These are phyloP conservation scores for Pseudorhiza aurosa DNA, from an alignment of 30 jellyfish, hydroid and myxozoan species.

Conservation along the genomic window DNA sequence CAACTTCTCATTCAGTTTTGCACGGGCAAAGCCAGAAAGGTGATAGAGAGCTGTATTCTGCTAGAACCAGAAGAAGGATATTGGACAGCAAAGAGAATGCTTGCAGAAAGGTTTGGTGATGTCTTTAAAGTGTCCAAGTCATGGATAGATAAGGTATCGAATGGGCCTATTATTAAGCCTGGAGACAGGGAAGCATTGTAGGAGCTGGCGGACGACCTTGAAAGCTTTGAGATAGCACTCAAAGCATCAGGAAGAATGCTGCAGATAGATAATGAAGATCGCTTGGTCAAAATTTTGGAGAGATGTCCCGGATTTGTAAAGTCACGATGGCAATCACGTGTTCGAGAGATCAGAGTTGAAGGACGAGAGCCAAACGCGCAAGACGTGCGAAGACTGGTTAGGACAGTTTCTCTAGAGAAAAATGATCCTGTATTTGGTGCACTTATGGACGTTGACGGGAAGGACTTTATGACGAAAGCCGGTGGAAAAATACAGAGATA, in stretches of 20 bases:
- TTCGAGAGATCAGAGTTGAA: slow-evolving; percentile 6
- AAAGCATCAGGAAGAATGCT: slow-evolving; percentile 39
- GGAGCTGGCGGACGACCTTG: slow-evolving; percentile 45
- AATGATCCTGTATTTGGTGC: slow-evolving; percentile 62
- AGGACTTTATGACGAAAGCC: too few species aligned
- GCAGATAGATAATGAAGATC: slow-evolving; percentile 24
- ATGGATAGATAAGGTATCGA: slow-evolving; percentile 27
- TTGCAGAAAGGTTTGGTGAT: slow-evolving; percentile 40
- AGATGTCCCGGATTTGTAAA: slow-evolving; percentile 47
- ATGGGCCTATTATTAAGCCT: slow-evolving; percentile 40
- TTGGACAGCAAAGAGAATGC: slow-evolving; percentile 32
- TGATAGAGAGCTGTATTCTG: slow-evolving; percentile 55
- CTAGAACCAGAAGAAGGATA: slow-evolving; percentile 51
- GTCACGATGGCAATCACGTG: slow-evolving; percentile 54
- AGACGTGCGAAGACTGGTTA: slow-evolving; percentile 12
- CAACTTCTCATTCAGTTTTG: slow-evolving; percentile 55
- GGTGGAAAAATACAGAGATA: too few species aligned
- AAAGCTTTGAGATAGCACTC: slow-evolving; percentile 33
- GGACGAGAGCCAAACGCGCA: slow-evolving; percentile 37
- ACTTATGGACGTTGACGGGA: slow-evolving; percentile 1
- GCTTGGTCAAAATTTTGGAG: slow-evolving; percentile 30
- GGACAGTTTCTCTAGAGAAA: not conserved
- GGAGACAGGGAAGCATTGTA: slow-evolving; percentile 43
- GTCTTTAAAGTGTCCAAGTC: slow-evolving; percentile 33
- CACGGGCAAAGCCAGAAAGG: slow-evolving; percentile 58